Percentiles rank a stretch among this genome's conserved stretches.
phyloP scores from a whole-genome alignment of 2,888 invertebrate species.

The Blomia tropicalis region DNA sequence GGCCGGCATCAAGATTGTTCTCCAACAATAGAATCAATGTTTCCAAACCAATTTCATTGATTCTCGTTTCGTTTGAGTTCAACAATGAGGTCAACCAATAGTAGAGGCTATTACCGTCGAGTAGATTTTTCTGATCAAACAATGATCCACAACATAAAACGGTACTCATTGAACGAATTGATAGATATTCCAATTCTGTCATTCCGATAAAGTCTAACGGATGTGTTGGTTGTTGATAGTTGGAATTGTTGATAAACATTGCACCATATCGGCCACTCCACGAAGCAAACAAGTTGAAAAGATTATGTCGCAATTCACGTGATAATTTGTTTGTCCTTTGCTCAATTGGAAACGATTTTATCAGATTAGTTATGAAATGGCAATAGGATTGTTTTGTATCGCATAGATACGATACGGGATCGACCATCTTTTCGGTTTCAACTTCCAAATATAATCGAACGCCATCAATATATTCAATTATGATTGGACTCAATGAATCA shows the following conservation, averaged over 20 bases:
- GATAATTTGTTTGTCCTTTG: conserved; percentile 66
- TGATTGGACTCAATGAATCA: conserved; percentile 63
- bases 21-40: conserved; percentile 82
- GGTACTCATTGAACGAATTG: conserved; percentile 75
- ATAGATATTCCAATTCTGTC: conserved; percentile 41
- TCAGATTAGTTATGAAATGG: conserved; percentile 77
- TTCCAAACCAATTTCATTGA: conserved; percentile 66
- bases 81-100: conserved; percentile 83
- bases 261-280: conserved; percentile 78
- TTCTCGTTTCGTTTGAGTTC: conserved; percentile 53
- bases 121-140: conserved; percentile 64
- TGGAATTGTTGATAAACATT: conserved; percentile 34
- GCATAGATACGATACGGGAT: conserved; percentile 57
- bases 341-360: conserved; percentile 89
- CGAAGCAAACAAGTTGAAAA: conserved; percentile 77
- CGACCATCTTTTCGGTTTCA: conserved; percentile 71
- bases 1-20: conserved; percentile 68
- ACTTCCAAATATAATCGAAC: conserved; percentile 74
- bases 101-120: conserved; percentile 76
- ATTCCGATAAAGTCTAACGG: conserved; percentile 27
- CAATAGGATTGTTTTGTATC: conserved; percentile 87
- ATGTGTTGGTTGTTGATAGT: background rate
- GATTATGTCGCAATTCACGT: conserved; percentile 62
- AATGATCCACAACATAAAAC: conserved; percentile 87
- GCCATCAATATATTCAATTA: conserved; percentile 89